Evolutionary conservation across 2,113 vertebrate species (phyloP).

Genomic region (Beaufortia kweichowensis): DNA sequence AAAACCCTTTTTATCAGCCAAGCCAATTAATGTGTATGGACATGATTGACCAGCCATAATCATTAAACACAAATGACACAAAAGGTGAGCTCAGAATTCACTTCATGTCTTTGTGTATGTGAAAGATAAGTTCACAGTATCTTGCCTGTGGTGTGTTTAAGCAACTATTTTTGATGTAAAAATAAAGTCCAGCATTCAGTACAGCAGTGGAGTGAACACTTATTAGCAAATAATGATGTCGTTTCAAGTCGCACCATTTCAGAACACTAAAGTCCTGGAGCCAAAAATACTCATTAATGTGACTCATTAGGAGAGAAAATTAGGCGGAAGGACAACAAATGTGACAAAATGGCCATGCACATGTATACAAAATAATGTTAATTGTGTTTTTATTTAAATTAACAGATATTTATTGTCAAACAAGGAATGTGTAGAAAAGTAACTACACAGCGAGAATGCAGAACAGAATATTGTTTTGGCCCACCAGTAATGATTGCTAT

Average conservation of each 20-base stretch:
- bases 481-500: background rate
- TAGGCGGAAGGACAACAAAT: too few species aligned
- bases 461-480: background rate
- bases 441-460: background rate
- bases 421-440: background rate
- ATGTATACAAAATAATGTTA: too few species aligned
- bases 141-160: conserved; percentile 3
- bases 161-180: background rate
- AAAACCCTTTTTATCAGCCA: background rate
- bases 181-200: background rate
- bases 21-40: conserved; percentile 17
- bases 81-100: background rate
- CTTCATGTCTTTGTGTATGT: background rate
- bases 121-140: background rate
- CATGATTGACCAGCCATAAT: background rate
- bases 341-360: too few species aligned
- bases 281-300: background rate
- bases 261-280: background rate
- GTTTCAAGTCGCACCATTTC: background rate
- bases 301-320: background rate
- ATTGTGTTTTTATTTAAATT: too few species aligned
- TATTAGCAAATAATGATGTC: background rate
- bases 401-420: too few species aligned
- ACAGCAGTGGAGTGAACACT: background rate
- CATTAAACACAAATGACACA: background rate